Base-by-base conservation (phyloP, 64 coral and sea anemone species). In the Dendronephthya gigantea region DNA sequence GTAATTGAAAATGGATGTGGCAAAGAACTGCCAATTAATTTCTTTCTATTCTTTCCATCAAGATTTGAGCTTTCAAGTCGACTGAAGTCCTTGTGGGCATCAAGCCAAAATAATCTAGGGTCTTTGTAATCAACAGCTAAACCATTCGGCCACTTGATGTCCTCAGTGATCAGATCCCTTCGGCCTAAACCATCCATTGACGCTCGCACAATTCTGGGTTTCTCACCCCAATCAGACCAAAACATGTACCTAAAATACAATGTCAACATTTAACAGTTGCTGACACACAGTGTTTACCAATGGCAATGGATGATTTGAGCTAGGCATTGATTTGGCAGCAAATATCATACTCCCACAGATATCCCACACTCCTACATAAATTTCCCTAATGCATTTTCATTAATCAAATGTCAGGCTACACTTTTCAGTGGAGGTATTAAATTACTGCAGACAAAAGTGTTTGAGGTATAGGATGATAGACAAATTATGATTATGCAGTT, bases 1-100 rank as follows among this genome's bases (percentile, higher is more conserved):
- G 72, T 79, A 37, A 79, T 79, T 79, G 72, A 34, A 79, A 79
- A 79, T 36, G 72, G 72, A 19, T 79, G 72, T 36, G 72, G 72
- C 72, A 79, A 39, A 0, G 72, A 79, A 12, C 32, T 39, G 29
- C 28, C 32, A 12, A 79, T 39, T 36, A 79, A 3, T 29, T 79
- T 79, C 28, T 39, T 79, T 79, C 72, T 8, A 79, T 79, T 39
- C 11, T 15, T 79, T 8, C 72, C 72, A 2, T 79, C 72, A 14
- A 79, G 36, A 34, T 36, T 33, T 16, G 32, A 79, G 36, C 37
- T 79, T 14, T 34, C 72, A 14, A 79, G 30, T 1, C 31, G 32
- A 79, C 72, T 79, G 32, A 28, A 39, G 32, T 79, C 72, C 15
- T 22, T 79, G 32, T 79, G 72, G 7, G 72, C 28, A 79, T 79